Conservation (phyloP, 2,113 vertebrate species). For the Porphyrio hochstetteri region DNA sequence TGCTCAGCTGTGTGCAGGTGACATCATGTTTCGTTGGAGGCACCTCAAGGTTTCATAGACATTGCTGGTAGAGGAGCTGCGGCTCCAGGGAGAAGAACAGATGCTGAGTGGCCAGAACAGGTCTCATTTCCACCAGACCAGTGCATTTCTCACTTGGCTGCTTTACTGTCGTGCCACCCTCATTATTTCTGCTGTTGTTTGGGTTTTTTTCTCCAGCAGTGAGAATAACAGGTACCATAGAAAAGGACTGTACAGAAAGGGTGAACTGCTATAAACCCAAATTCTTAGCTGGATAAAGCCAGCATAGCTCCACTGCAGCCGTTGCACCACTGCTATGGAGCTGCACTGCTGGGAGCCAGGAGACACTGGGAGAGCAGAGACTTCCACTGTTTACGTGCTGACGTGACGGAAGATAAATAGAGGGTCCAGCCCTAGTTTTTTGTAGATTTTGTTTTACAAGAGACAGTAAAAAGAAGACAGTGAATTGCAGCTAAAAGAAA, state of each 20-base stretch:
- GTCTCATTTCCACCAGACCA: neutral
- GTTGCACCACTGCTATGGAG: neutral
- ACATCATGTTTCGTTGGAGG: neutral
- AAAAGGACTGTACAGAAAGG: neutral
- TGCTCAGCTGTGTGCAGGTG: neutral
- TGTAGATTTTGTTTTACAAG: neutral
- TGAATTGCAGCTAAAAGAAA: neutral
- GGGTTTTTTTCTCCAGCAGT: neutral
- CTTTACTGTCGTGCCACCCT: neutral
- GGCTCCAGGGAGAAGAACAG: neutral
- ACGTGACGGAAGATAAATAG: neutral
- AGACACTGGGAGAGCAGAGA: neutral
- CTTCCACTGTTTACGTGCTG: neutral
- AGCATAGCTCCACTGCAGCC: neutral
- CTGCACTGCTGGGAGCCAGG: neutral
- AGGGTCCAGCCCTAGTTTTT: neutral
- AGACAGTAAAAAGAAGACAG: neutral
- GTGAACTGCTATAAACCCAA: neutral
- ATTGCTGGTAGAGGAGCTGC: rapidly evolving
- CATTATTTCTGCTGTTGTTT: neutral
- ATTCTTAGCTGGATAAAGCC: neutral
- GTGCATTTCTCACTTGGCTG: neutral
- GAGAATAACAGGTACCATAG: neutral
- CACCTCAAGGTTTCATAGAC: neutral
- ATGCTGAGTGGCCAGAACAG: neutral